phyloP scores from a whole-genome alignment of 2,888 invertebrate genomes.

The Lampropteryx suffumata region DNA sequence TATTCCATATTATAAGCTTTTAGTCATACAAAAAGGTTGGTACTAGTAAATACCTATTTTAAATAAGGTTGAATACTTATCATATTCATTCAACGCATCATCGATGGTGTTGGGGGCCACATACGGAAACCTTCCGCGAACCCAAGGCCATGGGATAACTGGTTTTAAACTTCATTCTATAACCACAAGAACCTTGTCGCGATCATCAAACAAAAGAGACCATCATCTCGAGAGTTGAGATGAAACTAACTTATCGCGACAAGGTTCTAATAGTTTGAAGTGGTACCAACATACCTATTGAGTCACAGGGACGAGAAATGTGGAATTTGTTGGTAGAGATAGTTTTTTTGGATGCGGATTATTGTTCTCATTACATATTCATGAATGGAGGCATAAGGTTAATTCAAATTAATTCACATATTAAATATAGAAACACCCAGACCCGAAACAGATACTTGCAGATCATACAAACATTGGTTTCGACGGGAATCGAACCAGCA shows the following conservation, averaged over 20 bases:
- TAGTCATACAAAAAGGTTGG: no score
- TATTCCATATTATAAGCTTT: no score
- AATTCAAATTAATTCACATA: no score
- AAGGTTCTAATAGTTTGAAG: constrained; percentile 6
- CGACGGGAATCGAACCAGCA: no score
- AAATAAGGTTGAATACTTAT: constrained; percentile 21
- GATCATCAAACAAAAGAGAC: neutral
- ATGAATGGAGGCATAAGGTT: no score
- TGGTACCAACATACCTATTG: constrained; percentile 1
- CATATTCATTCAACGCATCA: constrained; percentile 40
- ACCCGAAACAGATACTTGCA: no score
- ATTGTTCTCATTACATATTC: no score
- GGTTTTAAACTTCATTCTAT: constrained; percentile 53
- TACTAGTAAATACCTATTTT: neutral
- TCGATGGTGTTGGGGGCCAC: constrained; percentile 52
- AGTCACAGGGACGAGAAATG: constrained; percentile 7
- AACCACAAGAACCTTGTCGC: constrained; percentile 20
- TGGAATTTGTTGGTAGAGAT: neutral
- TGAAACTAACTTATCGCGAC: constrained; percentile 3
- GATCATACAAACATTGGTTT: no score
- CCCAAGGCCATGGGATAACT: constrained; percentile 67
- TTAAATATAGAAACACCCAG: no score
- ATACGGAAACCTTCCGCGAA: constrained; percentile 65
- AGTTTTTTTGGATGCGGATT: no score
- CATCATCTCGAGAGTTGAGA: neutral